A percentile compares a stretch with the other conserved stretches of the same genome.
phyloP scores from a whole-genome alignment of 30 jellyfish, hydroid and myxozoan genomes.

The Aurelia aurita complex sp. Pacific region DNA sequence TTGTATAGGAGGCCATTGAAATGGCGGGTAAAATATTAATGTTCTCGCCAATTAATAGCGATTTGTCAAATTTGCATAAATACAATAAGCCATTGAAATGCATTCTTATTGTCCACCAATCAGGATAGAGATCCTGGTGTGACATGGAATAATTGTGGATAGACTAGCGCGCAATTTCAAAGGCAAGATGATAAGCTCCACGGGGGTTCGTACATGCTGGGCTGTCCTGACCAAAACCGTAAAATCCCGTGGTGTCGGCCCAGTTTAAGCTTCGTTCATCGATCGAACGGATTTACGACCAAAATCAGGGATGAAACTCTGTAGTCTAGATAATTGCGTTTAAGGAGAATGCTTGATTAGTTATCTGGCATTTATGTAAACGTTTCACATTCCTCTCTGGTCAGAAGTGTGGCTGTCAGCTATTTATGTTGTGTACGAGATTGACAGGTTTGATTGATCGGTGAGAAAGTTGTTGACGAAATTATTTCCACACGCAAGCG shows the following conservation, averaged over 20 bases:
- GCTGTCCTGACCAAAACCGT: constrained; percentile 77
- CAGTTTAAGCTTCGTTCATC: constrained; percentile 44
- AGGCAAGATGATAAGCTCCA: constrained; percentile 77
- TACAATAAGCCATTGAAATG: constrained; percentile 29
- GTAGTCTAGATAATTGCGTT: constrained; percentile 40
- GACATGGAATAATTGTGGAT: constrained; percentile 68
- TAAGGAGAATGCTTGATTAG: constrained; percentile 31
- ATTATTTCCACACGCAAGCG: constrained; percentile 68
- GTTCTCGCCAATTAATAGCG: constrained; percentile 70
- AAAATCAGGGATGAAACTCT: constrained; percentile 44
- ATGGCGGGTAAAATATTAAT: constrained; percentile 61
- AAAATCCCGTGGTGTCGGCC: constrained; percentile 81
- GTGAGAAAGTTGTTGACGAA: constrained; percentile 80
- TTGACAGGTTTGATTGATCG: constrained; percentile 85
- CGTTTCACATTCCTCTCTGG: constrained; percentile 50
- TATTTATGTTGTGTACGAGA: constrained; percentile 58
- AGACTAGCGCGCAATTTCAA: constrained; percentile 86
- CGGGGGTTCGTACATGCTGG: constrained; percentile 95
- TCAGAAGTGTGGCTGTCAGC: constrained; percentile 76
- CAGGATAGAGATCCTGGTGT: constrained; percentile 52
- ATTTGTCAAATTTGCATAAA: constrained; percentile 63
- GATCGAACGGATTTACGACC: constrained; percentile 38
- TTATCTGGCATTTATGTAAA: constrained; percentile 36
- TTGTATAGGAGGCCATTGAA: constrained; percentile 56
- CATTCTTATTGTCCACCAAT: constrained; percentile 56